Conservation (phyloP, 2,888 invertebrate genomes). For the Nomada flava region DNA sequence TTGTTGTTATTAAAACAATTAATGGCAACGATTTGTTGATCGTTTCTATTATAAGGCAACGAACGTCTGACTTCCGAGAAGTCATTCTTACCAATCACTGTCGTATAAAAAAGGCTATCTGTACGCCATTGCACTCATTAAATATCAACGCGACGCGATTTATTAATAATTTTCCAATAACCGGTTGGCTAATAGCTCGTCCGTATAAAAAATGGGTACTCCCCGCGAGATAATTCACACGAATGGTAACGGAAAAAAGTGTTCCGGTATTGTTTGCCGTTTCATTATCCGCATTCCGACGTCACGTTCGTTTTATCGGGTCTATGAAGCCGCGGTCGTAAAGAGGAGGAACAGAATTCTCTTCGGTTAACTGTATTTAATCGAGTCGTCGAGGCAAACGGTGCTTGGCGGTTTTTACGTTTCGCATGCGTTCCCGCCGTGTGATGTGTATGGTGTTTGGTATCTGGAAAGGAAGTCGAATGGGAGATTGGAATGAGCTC, state of each 20-base stretch:
- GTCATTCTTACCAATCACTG: neutral
- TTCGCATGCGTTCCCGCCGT: conserved; percentile 20
- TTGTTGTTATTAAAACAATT: neutral
- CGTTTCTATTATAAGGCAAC: neutral
- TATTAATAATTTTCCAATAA: neutral
- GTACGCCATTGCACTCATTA: neutral
- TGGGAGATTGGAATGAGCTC: conserved; percentile 42
- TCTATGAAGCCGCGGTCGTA: neutral
- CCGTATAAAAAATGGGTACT: neutral
- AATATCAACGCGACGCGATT: neutral
- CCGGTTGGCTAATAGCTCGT: neutral
- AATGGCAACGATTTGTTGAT: neutral
- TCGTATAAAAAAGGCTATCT: too few species aligned
- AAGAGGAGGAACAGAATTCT: conserved; percentile 9
- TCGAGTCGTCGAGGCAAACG: conserved; percentile 37
- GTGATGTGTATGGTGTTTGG: conserved; percentile 17
- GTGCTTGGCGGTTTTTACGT: conserved; percentile 38
- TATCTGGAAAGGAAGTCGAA: conserved; percentile 33
- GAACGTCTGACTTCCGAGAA: neutral
- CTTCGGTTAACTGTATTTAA: conserved; percentile 54
- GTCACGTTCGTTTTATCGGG: neutral
- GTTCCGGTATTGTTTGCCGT: neutral
- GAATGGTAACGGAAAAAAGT: neutral
- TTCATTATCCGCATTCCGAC: neutral
- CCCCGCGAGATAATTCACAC: too few species aligned